Conservation (phyloP, 1,140 invertebrate species). For the Musca domestica region DNA sequence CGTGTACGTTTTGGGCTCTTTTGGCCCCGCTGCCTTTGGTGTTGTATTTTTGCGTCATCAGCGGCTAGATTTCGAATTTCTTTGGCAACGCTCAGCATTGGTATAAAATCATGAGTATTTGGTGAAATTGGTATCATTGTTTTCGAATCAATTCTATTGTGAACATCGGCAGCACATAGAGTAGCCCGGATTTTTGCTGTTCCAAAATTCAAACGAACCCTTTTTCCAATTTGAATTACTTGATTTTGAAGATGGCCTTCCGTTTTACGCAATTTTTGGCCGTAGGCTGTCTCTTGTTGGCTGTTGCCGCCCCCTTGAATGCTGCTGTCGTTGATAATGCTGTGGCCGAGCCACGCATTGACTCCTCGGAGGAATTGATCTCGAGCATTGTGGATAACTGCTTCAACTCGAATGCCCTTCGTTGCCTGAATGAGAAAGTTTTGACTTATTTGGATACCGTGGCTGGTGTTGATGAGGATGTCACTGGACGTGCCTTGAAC, state of each 20-base stretch:
- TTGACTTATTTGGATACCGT: constrained; percentile 70
- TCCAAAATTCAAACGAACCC: not conserved
- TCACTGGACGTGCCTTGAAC: constrained; percentile 57
- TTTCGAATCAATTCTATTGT: constrained; percentile 1
- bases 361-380: constrained; percentile 66
- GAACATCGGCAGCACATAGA: too few species aligned
- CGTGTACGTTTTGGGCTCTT: too few species aligned
- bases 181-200: not conserved
- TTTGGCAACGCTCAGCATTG: constrained; percentile 49
- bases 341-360: constrained; percentile 58
- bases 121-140: constrained; percentile 7
- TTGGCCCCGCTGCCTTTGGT: too few species aligned
- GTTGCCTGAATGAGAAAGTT: constrained; percentile 72
- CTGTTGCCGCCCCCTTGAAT: constrained; percentile 49
- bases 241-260: constrained; percentile 37
- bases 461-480: constrained; percentile 65
- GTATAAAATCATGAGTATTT: constrained; percentile 35
- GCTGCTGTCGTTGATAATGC: constrained; percentile 59
- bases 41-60: too few species aligned
- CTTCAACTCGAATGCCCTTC: constrained; percentile 63
- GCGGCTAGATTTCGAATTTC: not conserved
- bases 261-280: constrained; percentile 47
- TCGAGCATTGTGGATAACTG: constrained; percentile 72
- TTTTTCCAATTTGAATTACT: not conserved
- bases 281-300: constrained; percentile 51